Conservation (phyloP, 2,797 vertebrate genomes). For the Muscicapa striata region DNA sequence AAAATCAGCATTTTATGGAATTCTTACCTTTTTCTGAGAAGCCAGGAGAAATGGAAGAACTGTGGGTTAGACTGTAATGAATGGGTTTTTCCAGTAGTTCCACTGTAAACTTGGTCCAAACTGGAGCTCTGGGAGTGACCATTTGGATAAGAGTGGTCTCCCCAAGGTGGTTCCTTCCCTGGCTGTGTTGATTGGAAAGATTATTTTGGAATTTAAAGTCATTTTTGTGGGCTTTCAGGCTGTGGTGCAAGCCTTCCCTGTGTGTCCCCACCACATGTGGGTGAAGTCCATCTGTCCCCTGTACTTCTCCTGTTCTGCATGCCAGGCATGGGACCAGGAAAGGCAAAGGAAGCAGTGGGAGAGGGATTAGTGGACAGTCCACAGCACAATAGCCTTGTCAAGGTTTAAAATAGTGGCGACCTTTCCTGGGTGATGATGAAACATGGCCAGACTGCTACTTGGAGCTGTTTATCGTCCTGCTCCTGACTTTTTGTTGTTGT, state of each 20-base stretch:
- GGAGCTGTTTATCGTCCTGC: slow-evolving; percentile 17
- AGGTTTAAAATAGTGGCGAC: background rate
- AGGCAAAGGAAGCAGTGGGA: background rate
- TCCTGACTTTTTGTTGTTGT: slow-evolving; percentile 45
- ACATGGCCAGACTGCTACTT: background rate
- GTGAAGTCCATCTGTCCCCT: background rate
- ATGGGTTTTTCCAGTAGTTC: slow-evolving; percentile 26
- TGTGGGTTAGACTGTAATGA: background rate
- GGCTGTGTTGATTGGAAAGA: background rate
- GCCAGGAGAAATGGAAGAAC: background rate
- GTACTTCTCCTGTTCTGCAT: background rate
- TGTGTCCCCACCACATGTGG: background rate
- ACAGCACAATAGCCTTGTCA: background rate
- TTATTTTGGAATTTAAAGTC: background rate
- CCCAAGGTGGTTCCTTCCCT: background rate
- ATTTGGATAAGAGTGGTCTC: background rate
- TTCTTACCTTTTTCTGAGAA: background rate
- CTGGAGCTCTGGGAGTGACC: background rate
- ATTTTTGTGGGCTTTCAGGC: background rate
- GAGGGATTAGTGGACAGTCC: background rate
- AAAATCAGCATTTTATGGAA: background rate
- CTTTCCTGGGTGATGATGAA: slow-evolving; percentile 16
- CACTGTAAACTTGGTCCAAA: slow-evolving; percentile 19
- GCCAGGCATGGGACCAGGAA: background rate
- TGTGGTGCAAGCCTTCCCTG: background rate